Evolutionary conservation across 2,888 invertebrate genomes (phyloP).

Genomic region (Acleris cristana): DNA sequence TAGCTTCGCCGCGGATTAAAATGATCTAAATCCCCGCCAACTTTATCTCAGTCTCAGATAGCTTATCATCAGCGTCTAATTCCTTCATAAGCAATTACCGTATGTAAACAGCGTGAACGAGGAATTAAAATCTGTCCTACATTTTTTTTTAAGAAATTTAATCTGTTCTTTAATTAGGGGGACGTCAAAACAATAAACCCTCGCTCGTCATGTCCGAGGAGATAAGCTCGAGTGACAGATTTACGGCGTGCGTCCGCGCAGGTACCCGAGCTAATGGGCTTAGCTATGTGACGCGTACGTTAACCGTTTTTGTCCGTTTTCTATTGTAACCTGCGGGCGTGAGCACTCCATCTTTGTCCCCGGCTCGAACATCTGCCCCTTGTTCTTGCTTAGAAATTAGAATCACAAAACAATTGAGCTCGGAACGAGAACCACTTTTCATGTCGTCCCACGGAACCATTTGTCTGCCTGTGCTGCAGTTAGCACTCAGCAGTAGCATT

Average conservation of each 20-base stretch:
- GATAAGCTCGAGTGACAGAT: slow-evolving; percentile 68
- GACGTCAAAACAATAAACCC: slow-evolving; percentile 62
- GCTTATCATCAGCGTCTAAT: slow-evolving; percentile 35
- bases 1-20: slow-evolving; percentile 13
- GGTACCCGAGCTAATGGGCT: slow-evolving; percentile 46
- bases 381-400: slow-evolving; percentile 79
- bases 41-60: slow-evolving; percentile 30
- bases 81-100: slow-evolving; percentile 29
- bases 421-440: slow-evolving; percentile 50
- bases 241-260: slow-evolving; percentile 66
- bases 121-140: slow-evolving; percentile 23
- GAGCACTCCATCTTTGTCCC: slow-evolving; percentile 75
- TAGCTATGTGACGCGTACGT: slow-evolving; percentile 63
- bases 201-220: slow-evolving; percentile 53
- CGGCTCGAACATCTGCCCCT: slow-evolving; percentile 63
- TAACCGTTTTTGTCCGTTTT: slow-evolving; percentile 61
- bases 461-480: not conserved
- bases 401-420: slow-evolving; percentile 65
- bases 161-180: slow-evolving; percentile 59
- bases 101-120: slow-evolving; percentile 33
- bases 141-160: slow-evolving; percentile 44
- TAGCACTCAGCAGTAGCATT: not conserved
- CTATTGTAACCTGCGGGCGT: slow-evolving; percentile 63
- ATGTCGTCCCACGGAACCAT: slow-evolving; percentile 6
- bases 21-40: slow-evolving; percentile 18